Evolutionary conservation across 1,140 invertebrate species (phyloP).

Genomic region (Conus betulinus): DNA sequence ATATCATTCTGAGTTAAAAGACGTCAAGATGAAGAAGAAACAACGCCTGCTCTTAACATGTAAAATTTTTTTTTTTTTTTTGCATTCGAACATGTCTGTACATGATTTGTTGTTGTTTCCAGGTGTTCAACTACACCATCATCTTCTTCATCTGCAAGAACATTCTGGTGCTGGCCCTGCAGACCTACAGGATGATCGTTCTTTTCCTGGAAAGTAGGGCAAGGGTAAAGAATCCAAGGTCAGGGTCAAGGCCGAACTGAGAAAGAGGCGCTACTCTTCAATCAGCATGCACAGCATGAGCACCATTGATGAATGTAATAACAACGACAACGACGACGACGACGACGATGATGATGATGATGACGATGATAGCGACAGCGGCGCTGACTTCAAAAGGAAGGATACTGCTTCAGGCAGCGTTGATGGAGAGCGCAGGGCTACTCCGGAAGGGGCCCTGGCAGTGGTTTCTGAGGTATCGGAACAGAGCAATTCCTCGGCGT

Average conservation of each 20-base stretch:
- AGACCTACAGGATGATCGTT: constrained; percentile 13
- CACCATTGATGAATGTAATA: background rate
- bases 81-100: no score
- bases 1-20: no score
- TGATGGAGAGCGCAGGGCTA: background rate
- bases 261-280: background rate
- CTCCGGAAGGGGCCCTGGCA: background rate
- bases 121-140: constrained; percentile 39
- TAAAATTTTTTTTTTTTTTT: no score
- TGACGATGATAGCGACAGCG: background rate
- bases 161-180: constrained; percentile 15
- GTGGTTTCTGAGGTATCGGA: background rate
- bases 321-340: background rate
- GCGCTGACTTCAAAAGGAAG: background rate
- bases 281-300: background rate
- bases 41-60: no score
- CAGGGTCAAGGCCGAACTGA: background rate
- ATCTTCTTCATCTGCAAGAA: constrained; percentile 39
- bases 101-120: background rate
- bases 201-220: constrained; percentile 7
- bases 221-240: constrained; percentile 13
- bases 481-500: background rate
- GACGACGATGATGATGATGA: background rate
- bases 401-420: background rate
- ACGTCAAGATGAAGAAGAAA: no score